Percentiles rank a stretch among this genome's conserved stretches.
Evolutionary conservation across 2,888 invertebrate species (phyloP).

Genomic region (Xestia xanthographa): DNA sequence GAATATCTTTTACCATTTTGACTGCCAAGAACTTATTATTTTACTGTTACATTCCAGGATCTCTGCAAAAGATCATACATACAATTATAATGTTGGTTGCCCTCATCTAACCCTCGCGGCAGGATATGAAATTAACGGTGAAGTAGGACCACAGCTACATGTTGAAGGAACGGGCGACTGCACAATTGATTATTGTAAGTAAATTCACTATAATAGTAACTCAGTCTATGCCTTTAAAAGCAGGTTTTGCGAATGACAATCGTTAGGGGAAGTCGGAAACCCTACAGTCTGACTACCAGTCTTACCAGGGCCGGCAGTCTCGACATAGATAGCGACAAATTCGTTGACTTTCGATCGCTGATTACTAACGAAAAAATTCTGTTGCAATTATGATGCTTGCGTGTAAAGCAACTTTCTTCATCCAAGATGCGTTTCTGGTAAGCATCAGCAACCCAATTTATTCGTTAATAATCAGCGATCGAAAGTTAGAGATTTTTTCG

Average conservation of each 20-base stretch:
- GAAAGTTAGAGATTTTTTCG: no score
- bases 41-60: constrained; percentile 54
- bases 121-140: constrained; percentile 67
- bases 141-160: constrained; percentile 60
- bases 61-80: constrained; percentile 35
- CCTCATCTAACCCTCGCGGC: constrained; percentile 54
- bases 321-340: no score
- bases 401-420: no score
- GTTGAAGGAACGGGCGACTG: constrained; percentile 70
- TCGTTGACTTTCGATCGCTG: no score
- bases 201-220: not conserved
- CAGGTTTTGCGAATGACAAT: not conserved
- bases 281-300: not conserved
- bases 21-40: not conserved
- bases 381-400: no score
- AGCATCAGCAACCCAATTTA: no score
- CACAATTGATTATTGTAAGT: constrained; percentile 64
- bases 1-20: not conserved
- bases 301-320: no score
- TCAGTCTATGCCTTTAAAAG: not conserved
- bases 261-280: not conserved
- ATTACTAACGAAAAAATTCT: no score
- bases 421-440: no score
- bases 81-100: constrained; percentile 59
- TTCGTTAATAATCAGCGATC: no score